A percentile compares a stretch with the other conserved stretches of the same genome.
Evolutionary conservation across 2,888 invertebrate species (phyloP).

Genomic region (Drosophila setosimentum): DNA sequence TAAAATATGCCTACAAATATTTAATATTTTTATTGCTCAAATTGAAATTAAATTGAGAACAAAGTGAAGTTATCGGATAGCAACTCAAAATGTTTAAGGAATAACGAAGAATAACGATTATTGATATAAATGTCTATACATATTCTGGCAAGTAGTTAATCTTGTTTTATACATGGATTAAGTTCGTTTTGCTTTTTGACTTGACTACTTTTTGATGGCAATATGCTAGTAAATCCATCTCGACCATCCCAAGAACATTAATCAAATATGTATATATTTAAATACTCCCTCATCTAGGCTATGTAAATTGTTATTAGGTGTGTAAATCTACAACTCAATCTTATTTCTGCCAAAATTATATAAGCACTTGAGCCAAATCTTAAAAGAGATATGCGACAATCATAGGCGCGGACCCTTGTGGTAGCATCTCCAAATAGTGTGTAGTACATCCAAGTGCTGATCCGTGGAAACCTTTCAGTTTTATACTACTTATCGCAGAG

Average conservation of each 20-base stretch:
- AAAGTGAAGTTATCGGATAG: neutral
- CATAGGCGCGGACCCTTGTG: slow-evolving; percentile 1
- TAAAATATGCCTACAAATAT: neutral
- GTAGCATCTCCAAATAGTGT: slow-evolving; percentile 1
- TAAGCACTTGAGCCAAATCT: neutral
- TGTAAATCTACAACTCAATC: neutral
- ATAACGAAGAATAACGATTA: neutral
- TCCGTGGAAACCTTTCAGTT: slow-evolving; percentile 36
- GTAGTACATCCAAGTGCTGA: slow-evolving; percentile 16
- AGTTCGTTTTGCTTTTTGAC: neutral
- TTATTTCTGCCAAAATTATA: neutral
- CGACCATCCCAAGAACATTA: neutral
- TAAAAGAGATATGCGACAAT: neutral
- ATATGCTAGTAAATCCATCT: neutral
- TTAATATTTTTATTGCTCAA: neutral
- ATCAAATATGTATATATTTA: neutral
- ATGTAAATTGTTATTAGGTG: neutral
- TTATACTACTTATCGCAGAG: slow-evolving; percentile 35
- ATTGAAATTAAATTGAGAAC: neutral
- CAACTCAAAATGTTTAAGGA: neutral
- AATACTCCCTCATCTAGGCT: neutral
- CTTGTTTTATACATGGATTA: neutral
- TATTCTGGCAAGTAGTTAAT: neutral
- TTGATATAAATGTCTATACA: no score
- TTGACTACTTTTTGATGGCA: neutral